phyloP scores from a whole-genome alignment of 2,797 vertebrate species.

The Distichodus sexfasciatus region DNA sequence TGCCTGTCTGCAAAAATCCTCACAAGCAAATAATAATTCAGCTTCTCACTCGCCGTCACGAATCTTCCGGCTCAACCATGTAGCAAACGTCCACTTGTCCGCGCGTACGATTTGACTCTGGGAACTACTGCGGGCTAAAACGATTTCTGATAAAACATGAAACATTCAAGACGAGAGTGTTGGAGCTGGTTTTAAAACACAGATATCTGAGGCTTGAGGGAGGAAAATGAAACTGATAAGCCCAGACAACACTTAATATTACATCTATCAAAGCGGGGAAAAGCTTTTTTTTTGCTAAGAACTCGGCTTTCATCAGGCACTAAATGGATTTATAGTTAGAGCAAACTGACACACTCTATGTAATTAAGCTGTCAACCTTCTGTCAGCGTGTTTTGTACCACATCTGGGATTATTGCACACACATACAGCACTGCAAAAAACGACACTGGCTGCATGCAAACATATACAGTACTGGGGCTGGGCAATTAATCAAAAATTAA shows the following conservation, averaged over 20 bases:
- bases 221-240: neutral
- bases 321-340: conserved; percentile 47
- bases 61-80: no score
- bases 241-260: neutral
- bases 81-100: no score
- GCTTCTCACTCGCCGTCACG: neutral
- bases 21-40: neutral
- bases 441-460: conserved; percentile 27
- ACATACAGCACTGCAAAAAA: conserved; percentile 41
- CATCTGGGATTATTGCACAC: conserved; percentile 40
- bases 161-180: no score
- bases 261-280: conserved; percentile 1
- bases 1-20: neutral
- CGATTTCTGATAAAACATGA: neutral
- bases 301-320: conserved; percentile 26
- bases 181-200: no score
- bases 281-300: conserved; percentile 21
- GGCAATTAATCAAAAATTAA: no score
- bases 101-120: neutral
- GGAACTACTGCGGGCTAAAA: neutral
- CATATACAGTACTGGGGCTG: no score
- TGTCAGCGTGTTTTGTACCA: conserved; percentile 50
- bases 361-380: conserved; percentile 58
- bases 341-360: conserved; percentile 40
- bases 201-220: neutral